Base-by-base conservation (phyloP, 2,888 invertebrate species). In the Heliconius cydno region DNA sequence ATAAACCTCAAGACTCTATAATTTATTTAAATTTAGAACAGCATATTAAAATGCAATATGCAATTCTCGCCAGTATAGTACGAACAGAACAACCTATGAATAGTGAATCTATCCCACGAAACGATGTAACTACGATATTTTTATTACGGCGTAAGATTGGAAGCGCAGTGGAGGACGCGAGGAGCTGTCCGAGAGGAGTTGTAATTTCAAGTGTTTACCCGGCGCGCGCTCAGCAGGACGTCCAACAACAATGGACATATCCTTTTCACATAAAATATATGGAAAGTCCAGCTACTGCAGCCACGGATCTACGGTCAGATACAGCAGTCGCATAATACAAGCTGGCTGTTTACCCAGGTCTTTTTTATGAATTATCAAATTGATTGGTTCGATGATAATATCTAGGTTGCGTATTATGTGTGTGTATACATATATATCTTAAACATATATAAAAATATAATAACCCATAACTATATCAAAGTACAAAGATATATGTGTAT, bases 201-300 rank as follows among this genome's bases (percentile, higher is more conserved):
- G 94, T 94, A 94, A 94, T 94, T 93, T 93, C 94, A 92, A 94
- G 94, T 94, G 94, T 94, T 95, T 94, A 95, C 93, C 90, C 90
- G 86, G 89, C 86, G 89, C 87, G 87, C 86, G 85, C 94, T 81
- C 95, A 90, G 94, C 94, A 87, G 94, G 94, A 87, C 84, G 93
- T 88, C 94, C 85, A 84, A 89, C 92, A 94, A 95, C 95, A 95
- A 95, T 94, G 89, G 93, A 90, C 92, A 90, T 94, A 94, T 94
- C 95, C 95, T 94, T 95, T 94, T 94, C 94, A 92, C 92, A 94
- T 95, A 94, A 95, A 94, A 94, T 94, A 94, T 94, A 94, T 93
- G 93, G 92, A 94, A 94, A 94, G 90, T 92, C 92, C 88, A 87
- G 90, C 93, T 93, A 92, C 92, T 92, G 92, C 87, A 90, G 88